Conservation (phyloP, 2,113 vertebrate species). For the Isichthys henryi region DNA sequence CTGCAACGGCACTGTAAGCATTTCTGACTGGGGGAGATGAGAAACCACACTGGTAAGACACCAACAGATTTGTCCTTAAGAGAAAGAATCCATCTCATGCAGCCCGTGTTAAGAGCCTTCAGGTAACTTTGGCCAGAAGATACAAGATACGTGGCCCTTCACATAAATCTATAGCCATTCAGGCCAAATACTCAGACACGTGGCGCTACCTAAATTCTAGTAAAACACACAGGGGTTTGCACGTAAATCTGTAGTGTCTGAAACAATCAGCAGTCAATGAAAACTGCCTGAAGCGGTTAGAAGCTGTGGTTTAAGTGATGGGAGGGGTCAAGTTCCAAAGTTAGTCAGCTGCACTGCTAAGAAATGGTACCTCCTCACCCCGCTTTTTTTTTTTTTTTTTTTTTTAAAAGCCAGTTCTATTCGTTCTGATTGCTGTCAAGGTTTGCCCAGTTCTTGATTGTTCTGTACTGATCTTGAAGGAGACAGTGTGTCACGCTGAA, state of each 20-base stretch:
- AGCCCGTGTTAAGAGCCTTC: not conserved
- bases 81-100: not conserved
- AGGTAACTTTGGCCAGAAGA: not conserved
- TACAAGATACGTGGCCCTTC: conserved; percentile 1
- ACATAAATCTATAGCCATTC: conserved; percentile 6
- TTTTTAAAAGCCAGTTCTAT: conserved; percentile 35
- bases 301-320: conserved; percentile 10
- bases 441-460: conserved; percentile 24
- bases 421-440: conserved; percentile 34
- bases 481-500: conserved; percentile 30
- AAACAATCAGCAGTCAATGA: conserved; percentile 11
- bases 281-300: conserved; percentile 29
- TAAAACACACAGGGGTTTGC: not conserved
- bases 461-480: conserved; percentile 31
- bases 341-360: conserved; percentile 33
- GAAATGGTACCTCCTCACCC: conserved; percentile 44
- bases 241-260: conserved; percentile 30
- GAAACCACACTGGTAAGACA: not conserved
- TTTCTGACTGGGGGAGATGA: not conserved
- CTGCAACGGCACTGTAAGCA: not conserved
- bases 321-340: conserved; percentile 12
- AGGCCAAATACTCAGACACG: conserved; percentile 8
- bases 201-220: conserved; percentile 12
- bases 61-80: not conserved
- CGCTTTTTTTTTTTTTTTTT: conserved; percentile 32